Conservation (phyloP, 1,140 invertebrate species). For the Branchinecta lindahli region DNA sequence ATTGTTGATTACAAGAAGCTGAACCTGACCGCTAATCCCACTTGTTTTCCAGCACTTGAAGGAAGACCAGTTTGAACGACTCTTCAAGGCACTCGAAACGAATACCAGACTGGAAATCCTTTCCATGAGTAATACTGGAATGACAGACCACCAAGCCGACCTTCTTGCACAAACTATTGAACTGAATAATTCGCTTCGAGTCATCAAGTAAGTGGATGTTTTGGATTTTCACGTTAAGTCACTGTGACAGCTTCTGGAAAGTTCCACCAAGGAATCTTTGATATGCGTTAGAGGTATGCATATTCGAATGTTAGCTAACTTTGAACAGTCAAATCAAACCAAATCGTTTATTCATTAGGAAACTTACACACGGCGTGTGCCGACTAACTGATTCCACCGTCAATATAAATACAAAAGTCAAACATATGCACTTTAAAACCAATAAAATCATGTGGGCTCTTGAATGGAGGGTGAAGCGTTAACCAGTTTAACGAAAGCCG, state of each 20-base stretch:
- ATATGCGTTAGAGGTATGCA: neutral
- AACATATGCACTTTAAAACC: too few species aligned
- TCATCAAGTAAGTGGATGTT: constrained; percentile 50
- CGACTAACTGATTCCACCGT: too few species aligned
- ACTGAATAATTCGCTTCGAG: constrained; percentile 68
- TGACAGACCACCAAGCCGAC: constrained; percentile 71
- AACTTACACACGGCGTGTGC: too few species aligned
- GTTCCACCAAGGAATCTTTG: neutral
- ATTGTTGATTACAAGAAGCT: too few species aligned
- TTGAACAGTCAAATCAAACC: constrained; percentile 6
- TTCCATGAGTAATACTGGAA: constrained; percentile 79
- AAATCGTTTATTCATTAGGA: constrained; percentile 16
- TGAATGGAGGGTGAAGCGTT: too few species aligned
- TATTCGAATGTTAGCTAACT: neutral
- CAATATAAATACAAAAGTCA: too few species aligned
- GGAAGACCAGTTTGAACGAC: constrained; percentile 73
- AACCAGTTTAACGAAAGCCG: too few species aligned
- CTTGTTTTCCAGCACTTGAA: constrained; percentile 70
- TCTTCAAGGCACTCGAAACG: constrained; percentile 70
- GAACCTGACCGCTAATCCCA: neutral
- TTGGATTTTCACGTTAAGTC: neutral
- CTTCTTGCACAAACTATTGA: constrained; percentile 67
- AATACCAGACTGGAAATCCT: constrained; percentile 85
- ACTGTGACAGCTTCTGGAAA: neutral
- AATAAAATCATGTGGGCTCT: too few species aligned